Conservation (phyloP, 2,888 invertebrate genomes). For the Rhingia campestris region DNA sequence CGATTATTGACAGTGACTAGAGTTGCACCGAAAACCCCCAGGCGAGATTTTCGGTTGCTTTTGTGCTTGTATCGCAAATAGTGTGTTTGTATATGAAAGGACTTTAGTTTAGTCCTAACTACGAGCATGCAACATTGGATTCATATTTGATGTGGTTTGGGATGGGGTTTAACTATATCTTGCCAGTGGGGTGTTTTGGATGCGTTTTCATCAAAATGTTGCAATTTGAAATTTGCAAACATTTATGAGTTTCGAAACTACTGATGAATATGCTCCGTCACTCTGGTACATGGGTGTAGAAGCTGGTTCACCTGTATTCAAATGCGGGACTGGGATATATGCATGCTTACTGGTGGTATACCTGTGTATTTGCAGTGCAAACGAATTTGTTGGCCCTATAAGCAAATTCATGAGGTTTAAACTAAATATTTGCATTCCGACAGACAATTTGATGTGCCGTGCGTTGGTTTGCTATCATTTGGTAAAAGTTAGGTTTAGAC, state of each 20-base stretch:
- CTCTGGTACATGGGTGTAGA: neutral
- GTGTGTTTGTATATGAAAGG: conserved; percentile 11
- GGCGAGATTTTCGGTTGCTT: neutral
- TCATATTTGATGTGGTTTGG: neutral
- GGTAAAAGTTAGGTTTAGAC: neutral
- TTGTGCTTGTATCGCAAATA: conserved; percentile 20
- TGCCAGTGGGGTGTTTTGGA: neutral
- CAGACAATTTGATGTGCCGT: neutral
- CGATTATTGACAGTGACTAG: conserved; percentile 48
- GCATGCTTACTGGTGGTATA: neutral
- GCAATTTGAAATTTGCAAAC: conserved; percentile 38
- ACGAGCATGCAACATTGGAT: conserved; percentile 3
- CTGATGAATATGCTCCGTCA: neutral
- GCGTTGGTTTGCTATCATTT: neutral
- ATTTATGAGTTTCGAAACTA: conserved; percentile 23
- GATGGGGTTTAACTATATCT: no score
- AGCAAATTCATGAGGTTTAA: conserved; percentile 16
- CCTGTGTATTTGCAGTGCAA: neutral
- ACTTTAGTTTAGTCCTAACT: neutral
- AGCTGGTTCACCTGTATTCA: neutral
- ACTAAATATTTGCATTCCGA: conserved; percentile 4
- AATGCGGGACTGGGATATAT: neutral
- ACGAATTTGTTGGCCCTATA: neutral
- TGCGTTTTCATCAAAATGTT: conserved; percentile 23
- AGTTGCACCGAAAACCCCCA: neutral